phyloP scores from a whole-genome alignment of 2,888 invertebrate species.

The Tyria jacobaeae region DNA sequence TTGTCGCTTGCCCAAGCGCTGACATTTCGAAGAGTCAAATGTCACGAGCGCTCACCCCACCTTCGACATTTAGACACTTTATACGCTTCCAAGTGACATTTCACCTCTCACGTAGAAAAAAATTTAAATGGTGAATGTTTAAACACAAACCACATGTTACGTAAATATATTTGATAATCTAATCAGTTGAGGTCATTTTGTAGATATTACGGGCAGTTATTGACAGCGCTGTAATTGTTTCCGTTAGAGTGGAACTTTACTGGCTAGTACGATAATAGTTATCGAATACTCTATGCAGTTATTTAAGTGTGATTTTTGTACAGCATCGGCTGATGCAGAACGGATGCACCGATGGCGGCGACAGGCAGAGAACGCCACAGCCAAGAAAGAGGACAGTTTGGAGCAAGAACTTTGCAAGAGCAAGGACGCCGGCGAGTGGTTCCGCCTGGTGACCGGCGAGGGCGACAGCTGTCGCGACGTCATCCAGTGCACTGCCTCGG shows the following conservation, averaged over 20 bases:
- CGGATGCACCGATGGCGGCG: slow-evolving; percentile 86
- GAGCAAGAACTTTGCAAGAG: slow-evolving; percentile 96
- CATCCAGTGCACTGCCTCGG: slow-evolving; percentile 97
- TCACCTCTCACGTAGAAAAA: slow-evolving; percentile 65
- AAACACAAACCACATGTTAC: slow-evolving; percentile 36
- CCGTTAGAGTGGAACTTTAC: not conserved
- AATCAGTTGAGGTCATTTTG: slow-evolving; percentile 6
- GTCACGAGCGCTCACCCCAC: slow-evolving; percentile 81
- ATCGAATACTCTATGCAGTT: not conserved
- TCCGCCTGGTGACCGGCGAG: slow-evolving; percentile 95
- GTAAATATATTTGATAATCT: slow-evolving; percentile 24
- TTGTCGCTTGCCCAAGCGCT: slow-evolving; percentile 84
- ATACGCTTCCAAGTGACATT: slow-evolving; percentile 72
- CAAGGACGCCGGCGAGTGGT: slow-evolving; percentile 98
- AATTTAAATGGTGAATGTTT: slow-evolving; percentile 44
- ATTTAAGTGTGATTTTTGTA: slow-evolving; percentile 47
- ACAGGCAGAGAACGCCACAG: slow-evolving; percentile 88
- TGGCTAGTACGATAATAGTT: not conserved
- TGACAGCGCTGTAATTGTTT: slow-evolving; percentile 5
- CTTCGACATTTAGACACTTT: slow-evolving; percentile 75
- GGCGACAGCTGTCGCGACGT: slow-evolving; percentile 97
- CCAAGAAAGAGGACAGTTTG: slow-evolving; percentile 94
- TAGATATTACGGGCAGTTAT: not conserved
- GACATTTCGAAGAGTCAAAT: slow-evolving; percentile 84
- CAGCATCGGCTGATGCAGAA: slow-evolving; percentile 75